A percentile compares a stretch with the other conserved stretches of the same genome.
These are phyloP conservation scores for Melikaiella ostensackeni DNA, from an alignment of 2,888 invertebrate genomes.

Conservation along the genomic window DNA sequence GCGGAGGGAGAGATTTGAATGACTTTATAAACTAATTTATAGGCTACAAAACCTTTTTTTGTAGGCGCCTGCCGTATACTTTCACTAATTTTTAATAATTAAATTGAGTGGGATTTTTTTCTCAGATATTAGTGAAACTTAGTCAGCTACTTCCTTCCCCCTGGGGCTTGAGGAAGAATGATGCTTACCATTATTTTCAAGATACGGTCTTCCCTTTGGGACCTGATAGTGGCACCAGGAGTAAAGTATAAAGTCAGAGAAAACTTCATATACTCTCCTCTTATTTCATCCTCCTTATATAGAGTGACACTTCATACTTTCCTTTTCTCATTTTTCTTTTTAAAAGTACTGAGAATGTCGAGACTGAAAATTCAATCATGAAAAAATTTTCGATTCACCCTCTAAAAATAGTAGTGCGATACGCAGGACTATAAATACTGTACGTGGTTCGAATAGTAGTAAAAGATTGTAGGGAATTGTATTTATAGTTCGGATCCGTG, in stretches of 20 bases:
- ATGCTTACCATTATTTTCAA: conserved; percentile 34
- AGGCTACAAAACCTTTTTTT: no score
- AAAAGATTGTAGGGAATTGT: conserved; percentile 23
- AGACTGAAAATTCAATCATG: conserved; percentile 55
- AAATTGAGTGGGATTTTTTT: not conserved
- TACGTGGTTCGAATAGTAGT: conserved; percentile 44
- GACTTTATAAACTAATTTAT: no score
- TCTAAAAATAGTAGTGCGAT: conserved; percentile 38
- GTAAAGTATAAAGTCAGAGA: conserved; percentile 30
- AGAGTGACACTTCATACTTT: conserved; percentile 17
- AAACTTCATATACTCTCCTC: conserved; percentile 23
- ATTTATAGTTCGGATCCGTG: conserved; percentile 24
- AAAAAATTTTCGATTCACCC: conserved; percentile 52
- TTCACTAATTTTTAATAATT: no score
- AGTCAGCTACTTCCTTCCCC: conserved; percentile 2
- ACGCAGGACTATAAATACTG: conserved; percentile 52
- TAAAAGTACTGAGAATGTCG: conserved; percentile 45
- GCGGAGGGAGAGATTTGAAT: no score
- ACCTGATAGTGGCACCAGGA: conserved; percentile 16
- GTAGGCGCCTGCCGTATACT: no score
- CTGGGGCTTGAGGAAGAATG: not conserved
- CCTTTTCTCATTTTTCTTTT: not conserved
- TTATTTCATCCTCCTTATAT: conserved; percentile 11
- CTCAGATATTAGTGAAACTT: not conserved
- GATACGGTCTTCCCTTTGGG: not conserved